phyloP scores from a whole-genome alignment of 1,140 invertebrate species.

The Cepaea nemoralis region DNA sequence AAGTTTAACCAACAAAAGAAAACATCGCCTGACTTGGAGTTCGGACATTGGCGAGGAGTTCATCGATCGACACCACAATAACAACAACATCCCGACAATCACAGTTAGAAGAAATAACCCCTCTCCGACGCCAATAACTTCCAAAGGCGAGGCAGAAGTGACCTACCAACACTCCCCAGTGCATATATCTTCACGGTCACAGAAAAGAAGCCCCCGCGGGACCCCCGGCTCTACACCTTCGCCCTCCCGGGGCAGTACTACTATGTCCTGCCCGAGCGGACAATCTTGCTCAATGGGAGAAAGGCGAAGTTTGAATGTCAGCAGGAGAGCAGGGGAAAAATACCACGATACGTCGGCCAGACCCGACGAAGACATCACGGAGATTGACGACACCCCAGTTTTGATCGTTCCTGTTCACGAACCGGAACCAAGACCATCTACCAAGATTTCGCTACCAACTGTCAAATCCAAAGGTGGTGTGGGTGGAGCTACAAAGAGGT shows the following conservation, averaged over 20 bases:
- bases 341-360: conserved; percentile 14
- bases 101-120: conserved; percentile 8
- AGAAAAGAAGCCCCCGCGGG: neutral
- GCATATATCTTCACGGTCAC: neutral
- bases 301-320: conserved; percentile 10
- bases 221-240: neutral
- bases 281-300: conserved; percentile 40
- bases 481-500: conserved; percentile 36
- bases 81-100: conserved; percentile 10
- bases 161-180: neutral
- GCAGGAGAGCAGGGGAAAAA: conserved; percentile 27
- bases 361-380: conserved; percentile 33
- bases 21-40: conserved; percentile 24
- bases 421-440: conserved; percentile 26
- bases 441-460: conserved; percentile 38
- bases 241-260: conserved; percentile 17
- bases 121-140: conserved; percentile 9
- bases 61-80: neutral
- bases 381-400: conserved; percentile 35
- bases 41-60: neutral
- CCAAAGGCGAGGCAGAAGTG: conserved; percentile 1
- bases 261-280: conserved; percentile 36
- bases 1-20: conserved; percentile 15
- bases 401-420: conserved; percentile 36
- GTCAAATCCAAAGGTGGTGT: conserved; percentile 38